Conservation (phyloP, 2,113 vertebrate genomes). For the Platysteira castanea region DNA sequence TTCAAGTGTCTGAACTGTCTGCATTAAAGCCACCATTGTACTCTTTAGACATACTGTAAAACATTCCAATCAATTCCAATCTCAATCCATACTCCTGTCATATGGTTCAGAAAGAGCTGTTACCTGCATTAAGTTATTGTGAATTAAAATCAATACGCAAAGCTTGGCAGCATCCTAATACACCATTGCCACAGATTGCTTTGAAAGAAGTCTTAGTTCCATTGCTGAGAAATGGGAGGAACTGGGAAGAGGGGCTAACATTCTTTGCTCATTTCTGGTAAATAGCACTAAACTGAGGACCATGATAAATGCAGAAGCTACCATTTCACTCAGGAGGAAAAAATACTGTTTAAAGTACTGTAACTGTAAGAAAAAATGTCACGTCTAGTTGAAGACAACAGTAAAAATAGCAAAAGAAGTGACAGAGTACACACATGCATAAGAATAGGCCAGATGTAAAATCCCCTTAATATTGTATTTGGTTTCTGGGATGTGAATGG, state of each 20-base stretch:
- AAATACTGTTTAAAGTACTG: neutral
- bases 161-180: neutral
- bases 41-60: neutral
- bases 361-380: neutral
- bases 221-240: neutral
- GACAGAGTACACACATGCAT: neutral
- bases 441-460: neutral
- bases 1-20: neutral
- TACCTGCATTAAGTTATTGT: slow-evolving; percentile 14
- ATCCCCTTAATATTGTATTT: neutral
- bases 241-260: neutral
- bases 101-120: slow-evolving; percentile 1
- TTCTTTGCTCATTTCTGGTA: neutral
- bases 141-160: slow-evolving; percentile 41
- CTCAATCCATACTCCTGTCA: neutral
- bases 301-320: neutral
- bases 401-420: neutral
- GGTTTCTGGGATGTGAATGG: neutral
- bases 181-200: neutral
- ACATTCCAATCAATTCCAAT: neutral
- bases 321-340: neutral
- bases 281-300: neutral
- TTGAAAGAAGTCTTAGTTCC: neutral
- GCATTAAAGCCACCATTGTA: neutral
- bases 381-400: neutral